These are phyloP conservation scores for Peromyscus nudipes DNA, from an alignment of 2,797 vertebrate species.

Conservation along the genomic window DNA sequence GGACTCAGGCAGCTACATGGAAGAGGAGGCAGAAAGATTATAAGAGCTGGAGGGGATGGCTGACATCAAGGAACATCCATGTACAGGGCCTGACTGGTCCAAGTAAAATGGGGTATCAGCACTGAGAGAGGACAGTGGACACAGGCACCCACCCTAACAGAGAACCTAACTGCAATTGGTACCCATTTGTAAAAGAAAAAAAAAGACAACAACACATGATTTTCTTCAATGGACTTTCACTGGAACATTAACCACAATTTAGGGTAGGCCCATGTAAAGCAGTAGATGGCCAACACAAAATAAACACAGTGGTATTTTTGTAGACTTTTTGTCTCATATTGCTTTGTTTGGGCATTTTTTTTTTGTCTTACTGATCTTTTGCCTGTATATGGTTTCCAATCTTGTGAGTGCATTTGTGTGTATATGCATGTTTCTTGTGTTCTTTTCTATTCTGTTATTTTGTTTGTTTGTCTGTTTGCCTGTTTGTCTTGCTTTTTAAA, in stretches of 20 bases:
- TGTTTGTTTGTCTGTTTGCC: neutral
- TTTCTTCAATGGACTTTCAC: neutral
- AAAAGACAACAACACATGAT: no score
- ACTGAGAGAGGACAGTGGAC: neutral
- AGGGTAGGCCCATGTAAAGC: neutral
- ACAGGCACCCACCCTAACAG: neutral
- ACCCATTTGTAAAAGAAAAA: neutral
- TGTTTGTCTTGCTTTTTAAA: neutral
- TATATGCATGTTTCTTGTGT: neutral
- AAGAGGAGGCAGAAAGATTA: neutral
- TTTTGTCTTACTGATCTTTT: neutral
- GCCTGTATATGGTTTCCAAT: neutral
- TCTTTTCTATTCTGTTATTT: neutral
- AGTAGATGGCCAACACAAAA: neutral
- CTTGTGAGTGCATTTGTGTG: neutral
- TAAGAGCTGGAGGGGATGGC: rapidly evolving
- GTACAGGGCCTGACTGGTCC: no score
- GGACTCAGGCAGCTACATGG: neutral
- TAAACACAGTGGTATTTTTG: neutral
- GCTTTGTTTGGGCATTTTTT: neutral
- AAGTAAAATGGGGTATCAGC: neutral
- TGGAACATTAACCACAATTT: neutral
- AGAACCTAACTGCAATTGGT: no score
- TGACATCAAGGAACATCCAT: neutral
- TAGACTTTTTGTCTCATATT: neutral